Evolutionary conservation across 2,888 invertebrate species (phyloP).

Genomic region (Ganaspis brasiliensis): DNA sequence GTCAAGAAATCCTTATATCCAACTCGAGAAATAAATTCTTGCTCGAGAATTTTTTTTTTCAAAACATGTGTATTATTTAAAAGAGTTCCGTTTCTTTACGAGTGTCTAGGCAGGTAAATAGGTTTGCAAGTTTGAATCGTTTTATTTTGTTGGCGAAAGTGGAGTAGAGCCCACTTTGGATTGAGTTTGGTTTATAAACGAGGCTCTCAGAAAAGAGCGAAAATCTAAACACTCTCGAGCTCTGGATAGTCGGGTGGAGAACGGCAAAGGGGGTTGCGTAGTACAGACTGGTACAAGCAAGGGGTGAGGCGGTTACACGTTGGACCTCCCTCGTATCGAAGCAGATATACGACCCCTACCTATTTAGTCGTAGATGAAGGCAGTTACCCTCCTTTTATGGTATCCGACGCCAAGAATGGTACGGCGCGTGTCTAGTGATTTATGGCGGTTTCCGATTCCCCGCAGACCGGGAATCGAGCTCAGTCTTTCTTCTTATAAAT

Average conservation of each 20-base stretch:
- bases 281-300: conserved; percentile 70
- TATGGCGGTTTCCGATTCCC: conserved; percentile 41
- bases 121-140: not conserved
- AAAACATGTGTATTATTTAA: no score
- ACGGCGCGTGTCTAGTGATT: conserved; percentile 43
- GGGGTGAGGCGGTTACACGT: conserved; percentile 55
- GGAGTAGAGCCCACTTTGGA: conserved; percentile 26
- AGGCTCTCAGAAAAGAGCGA: conserved; percentile 23
- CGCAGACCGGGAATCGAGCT: conserved; percentile 27
- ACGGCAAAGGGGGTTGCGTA: conserved; percentile 65
- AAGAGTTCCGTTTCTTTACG: not conserved
- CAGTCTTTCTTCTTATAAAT: conserved; percentile 26
- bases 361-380: conserved; percentile 44
- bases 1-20: no score
- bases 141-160: conserved; percentile 5
- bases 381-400: conserved; percentile 46
- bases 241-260: not conserved
- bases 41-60: no score
- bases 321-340: conserved; percentile 53
- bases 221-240: conserved; percentile 37
- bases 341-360: conserved; percentile 49
- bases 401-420: conserved; percentile 42
- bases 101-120: no score
- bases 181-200: conserved; percentile 7
- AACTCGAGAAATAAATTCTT: no score